phyloP scores from a whole-genome alignment of 2,113 vertebrate genomes.

The Mesembrinibis cayennensis region DNA sequence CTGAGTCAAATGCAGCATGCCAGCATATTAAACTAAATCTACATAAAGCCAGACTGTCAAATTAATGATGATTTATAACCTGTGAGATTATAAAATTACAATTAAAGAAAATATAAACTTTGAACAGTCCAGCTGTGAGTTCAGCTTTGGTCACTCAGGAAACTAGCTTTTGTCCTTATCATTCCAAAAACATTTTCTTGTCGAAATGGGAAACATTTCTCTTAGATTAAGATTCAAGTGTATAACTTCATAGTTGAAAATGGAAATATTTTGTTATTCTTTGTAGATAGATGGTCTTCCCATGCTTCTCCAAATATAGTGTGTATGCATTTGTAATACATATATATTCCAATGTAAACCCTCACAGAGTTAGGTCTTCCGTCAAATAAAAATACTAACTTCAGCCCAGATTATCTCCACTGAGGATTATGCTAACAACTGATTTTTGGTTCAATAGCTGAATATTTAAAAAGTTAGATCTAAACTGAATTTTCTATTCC shows the following conservation, averaged over 20 bases:
- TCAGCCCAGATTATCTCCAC: not conserved
- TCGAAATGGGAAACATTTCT: conserved; percentile 46
- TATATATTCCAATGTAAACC: not conserved
- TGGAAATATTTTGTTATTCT: conserved; percentile 52
- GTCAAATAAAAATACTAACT: not conserved
- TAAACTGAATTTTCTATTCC: not conserved
- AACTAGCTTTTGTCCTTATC: conserved; percentile 58
- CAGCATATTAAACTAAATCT: conserved; percentile 23
- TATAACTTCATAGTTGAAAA: conserved; percentile 21
- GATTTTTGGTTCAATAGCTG: not conserved
- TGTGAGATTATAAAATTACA: conserved; percentile 56
- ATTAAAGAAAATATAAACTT: conserved; percentile 37
- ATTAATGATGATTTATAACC: conserved; percentile 51
- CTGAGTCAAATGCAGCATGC: conserved; percentile 10
- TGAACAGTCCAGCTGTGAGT: conserved; percentile 11
- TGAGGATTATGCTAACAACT: not conserved
- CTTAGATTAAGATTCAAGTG: conserved; percentile 21
- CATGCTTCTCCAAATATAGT: not conserved
- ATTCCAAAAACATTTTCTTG: conserved; percentile 53
- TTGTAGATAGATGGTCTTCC: not conserved
- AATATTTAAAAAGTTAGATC: not conserved
- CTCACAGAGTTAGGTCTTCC: not conserved
- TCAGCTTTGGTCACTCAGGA: conserved; percentile 45
- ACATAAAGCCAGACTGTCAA: conserved; percentile 29
- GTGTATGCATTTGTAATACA: not conserved